Evolutionary conservation across 2,797 vertebrate species (phyloP), one percentile per base, ranked within the genome.

Genomic region (Pangasius djambal): DNA sequence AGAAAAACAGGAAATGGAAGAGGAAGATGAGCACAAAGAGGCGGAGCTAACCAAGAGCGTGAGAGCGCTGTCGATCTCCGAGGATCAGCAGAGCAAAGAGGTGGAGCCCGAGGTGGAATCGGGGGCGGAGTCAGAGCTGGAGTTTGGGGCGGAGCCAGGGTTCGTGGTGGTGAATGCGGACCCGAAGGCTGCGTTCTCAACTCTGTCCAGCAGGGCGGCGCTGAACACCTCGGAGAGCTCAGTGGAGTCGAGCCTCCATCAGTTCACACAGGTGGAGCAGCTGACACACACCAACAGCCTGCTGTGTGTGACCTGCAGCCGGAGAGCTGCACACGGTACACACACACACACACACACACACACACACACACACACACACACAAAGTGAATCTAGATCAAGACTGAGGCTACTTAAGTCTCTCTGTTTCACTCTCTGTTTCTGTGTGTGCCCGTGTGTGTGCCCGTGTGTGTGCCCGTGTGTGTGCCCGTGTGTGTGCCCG

Each of bases 241-340:
- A 0, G 92, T 99, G 61, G 93, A 96, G 83, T 97, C 97, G 4
- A 98, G 97, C 91, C 96, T 99, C 1, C 96, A 96, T 92, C 97
- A 98, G 89, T 99, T 99, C 92, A 99, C 98, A 7, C 96, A 96
- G 52, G 98, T 98, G 65, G 98, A 99, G 93, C 97, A 96, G 18
- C 97, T 99, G 72, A 97, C 93, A 0, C 96, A 97, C 89, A 97
- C 95, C 89, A 99, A 99, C 95, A 97, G 97, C 92, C 95, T 99
- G 67, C 96, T 99, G 20, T 99, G 99, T 93, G 95, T 98, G 90
- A 95, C 96, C 0, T 99, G 99, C 92, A 97, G 97, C 1, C 96
- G 95, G 93, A 91, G 48, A 90, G 92, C 94, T 70, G 72, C 89
- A 55, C 91, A 88, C 86, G 94, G 96, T 96, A 91, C 9, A 50